Percentiles rank a stretch among this genome's conserved stretches.
Conservation (phyloP, 2,888 invertebrate species). For the Tanytarsus gracilentus region DNA sequence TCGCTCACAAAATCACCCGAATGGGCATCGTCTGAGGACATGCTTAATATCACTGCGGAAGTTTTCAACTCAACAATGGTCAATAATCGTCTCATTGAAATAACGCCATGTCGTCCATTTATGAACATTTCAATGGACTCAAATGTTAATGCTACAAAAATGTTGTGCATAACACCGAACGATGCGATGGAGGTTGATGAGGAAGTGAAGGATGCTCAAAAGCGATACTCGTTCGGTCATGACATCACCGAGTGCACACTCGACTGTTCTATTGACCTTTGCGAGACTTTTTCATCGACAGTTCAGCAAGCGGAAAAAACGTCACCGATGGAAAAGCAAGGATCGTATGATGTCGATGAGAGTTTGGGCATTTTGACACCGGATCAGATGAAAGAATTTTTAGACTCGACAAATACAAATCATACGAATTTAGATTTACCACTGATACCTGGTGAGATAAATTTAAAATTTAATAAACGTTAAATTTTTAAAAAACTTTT, state of each 20-base stretch:
- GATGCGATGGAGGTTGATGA: constrained; percentile 36
- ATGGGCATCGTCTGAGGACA: constrained; percentile 19
- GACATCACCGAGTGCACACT: constrained; percentile 41
- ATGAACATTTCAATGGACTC: constrained; percentile 38
- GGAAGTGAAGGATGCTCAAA: background rate
- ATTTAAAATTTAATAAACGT: no score
- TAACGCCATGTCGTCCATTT: constrained; percentile 36
- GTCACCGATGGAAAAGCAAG: constrained; percentile 50
- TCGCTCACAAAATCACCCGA: constrained; percentile 18
- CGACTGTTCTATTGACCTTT: constrained; percentile 42
- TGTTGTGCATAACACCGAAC: constrained; percentile 37
- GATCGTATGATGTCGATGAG: constrained; percentile 72
- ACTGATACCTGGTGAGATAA: background rate
- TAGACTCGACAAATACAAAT: constrained; percentile 53
- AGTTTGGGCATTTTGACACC: constrained; percentile 80
- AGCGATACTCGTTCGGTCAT: constrained; percentile 41
- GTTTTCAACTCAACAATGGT: constrained; percentile 39
- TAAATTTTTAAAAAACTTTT: no score
- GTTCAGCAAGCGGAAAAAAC: constrained; percentile 28
- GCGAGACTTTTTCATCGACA: constrained; percentile 40
- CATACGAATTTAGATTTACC: constrained; percentile 32
- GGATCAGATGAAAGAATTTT: constrained; percentile 74
- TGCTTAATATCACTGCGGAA: background rate
- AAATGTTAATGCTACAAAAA: constrained; percentile 34
- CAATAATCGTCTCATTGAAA: constrained; percentile 30